Base-by-base conservation (phyloP, 2,113 vertebrate genomes). In the Glaucidium brasilianum region DNA sequence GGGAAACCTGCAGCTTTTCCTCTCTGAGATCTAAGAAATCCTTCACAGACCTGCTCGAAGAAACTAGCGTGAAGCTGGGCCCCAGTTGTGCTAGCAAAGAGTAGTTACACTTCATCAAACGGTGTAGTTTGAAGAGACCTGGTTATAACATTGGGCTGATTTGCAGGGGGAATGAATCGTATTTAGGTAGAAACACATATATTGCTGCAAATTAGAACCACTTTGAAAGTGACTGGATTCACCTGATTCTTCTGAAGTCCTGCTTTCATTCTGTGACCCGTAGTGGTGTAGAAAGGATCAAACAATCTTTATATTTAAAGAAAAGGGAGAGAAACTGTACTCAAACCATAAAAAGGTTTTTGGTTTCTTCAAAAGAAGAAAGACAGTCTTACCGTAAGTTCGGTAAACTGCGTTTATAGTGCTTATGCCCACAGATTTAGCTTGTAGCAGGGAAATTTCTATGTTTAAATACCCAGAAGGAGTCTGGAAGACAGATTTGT, bases 401-500 rank as follows among this genome's bases (percentile, higher is more conserved):
- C 11, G 3, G 58, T 85, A 62, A 96, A 84, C 75, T 91, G 52
- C 53, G 19, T 79, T 75, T 91, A 45, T 60, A 93, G 73, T 94
- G 50, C 76, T 85, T 87, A 63, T 85, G 23, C 41, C 72, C 23
- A 37, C 79, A 58, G 67, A 90, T 96, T 90, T 91, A 86, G 75
- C 72, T 60, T 80, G 35, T 81, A 89, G 49, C 52, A 35, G 74
- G 39, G 60, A 85, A 78, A 56, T 20, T 34, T 91, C 91, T 92
- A 29, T 95, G 67, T 88, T 87, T 88, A 91, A 94, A 96, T 74
- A 86, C 94, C 81, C 92, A 97, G 34, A 94, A 95, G 75, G 53
- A 76, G 85, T 94, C 89, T 95, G 62, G 72, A 94, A 96, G 96
- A 96, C 96, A 97, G 90, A 96, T 96, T 97, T 96, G 90, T 93